Conservation (phyloP, 2,888 invertebrate genomes). For the Hyposoter didymator region DNA sequence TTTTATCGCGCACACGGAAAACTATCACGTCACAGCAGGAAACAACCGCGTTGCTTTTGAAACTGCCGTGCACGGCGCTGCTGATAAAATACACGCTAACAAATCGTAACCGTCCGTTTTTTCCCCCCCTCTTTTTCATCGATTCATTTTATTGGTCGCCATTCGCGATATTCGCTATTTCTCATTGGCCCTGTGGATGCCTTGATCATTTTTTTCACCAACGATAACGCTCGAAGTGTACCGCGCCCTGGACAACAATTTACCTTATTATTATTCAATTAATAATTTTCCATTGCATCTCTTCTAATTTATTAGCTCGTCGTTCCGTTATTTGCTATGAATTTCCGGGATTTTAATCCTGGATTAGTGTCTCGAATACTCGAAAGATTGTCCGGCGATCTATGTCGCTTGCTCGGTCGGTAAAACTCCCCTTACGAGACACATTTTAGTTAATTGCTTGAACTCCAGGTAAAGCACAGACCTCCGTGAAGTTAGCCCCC, state of each 20-base stretch:
- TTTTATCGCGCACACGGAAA: conserved; percentile 50
- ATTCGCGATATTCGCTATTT: background rate
- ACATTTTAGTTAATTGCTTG: too few relatives aligned
- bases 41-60: conserved; percentile 61
- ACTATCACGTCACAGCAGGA: conserved; percentile 61
- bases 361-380: background rate
- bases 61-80: conserved; percentile 65
- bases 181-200: conserved; percentile 7
- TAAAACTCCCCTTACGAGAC: too few relatives aligned
- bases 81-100: background rate
- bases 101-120: background rate
- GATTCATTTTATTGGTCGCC: conserved; percentile 22
- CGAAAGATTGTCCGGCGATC: background rate
- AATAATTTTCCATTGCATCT: background rate
- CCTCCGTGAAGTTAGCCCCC: too few relatives aligned
- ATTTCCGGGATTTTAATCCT: background rate
- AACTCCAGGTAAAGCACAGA: too few relatives aligned
- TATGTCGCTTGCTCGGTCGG: too few relatives aligned
- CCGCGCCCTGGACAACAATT: background rate
- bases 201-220: background rate
- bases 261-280: too few relatives aligned
- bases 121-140: conserved; percentile 1
- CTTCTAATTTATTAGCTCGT: background rate
- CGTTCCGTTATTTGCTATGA: background rate
- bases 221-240: background rate